phyloP scores from a whole-genome alignment of 1,140 invertebrate species.

The Rhizoglyphus robini region DNA sequence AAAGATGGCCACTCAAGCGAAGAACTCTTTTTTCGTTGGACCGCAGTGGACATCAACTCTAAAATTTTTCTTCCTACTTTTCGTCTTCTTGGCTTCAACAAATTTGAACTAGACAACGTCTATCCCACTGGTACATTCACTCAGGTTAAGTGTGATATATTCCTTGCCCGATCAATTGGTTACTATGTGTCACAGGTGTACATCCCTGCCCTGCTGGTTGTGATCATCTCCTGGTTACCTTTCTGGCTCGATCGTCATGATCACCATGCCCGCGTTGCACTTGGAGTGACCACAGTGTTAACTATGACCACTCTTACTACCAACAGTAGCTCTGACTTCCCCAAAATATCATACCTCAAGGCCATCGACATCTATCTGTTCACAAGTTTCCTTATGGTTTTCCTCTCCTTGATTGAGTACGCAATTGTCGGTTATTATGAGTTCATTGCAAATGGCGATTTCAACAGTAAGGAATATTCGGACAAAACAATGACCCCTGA shows the following conservation, averaged over 20 bases:
- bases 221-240: slow-evolving; percentile 30
- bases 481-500: too few species aligned
- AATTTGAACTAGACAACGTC: background rate
- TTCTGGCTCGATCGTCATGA: slow-evolving; percentile 32
- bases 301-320: slow-evolving; percentile 35
- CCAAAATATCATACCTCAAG: slow-evolving; percentile 33
- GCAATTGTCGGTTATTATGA: slow-evolving; percentile 27
- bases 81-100: background rate
- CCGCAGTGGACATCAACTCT: background rate
- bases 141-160: slow-evolving; percentile 25
- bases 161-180: slow-evolving; percentile 29
- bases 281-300: slow-evolving; percentile 32
- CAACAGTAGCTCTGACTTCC: slow-evolving; percentile 33
- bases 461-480: too few species aligned
- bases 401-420: slow-evolving; percentile 28
- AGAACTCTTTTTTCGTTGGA: background rate
- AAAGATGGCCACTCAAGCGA: slow-evolving; percentile 3
- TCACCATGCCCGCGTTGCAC: slow-evolving; percentile 30
- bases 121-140: slow-evolving; percentile 25
- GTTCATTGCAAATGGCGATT: too few species aligned
- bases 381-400: slow-evolving; percentile 33
- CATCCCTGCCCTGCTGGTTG: slow-evolving; percentile 29
- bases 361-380: slow-evolving; percentile 33
- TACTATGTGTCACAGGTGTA: slow-evolving; percentile 29
- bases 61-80: background rate